Conservation (phyloP, 2,797 vertebrate genomes). For the Anguilla marmorata region DNA sequence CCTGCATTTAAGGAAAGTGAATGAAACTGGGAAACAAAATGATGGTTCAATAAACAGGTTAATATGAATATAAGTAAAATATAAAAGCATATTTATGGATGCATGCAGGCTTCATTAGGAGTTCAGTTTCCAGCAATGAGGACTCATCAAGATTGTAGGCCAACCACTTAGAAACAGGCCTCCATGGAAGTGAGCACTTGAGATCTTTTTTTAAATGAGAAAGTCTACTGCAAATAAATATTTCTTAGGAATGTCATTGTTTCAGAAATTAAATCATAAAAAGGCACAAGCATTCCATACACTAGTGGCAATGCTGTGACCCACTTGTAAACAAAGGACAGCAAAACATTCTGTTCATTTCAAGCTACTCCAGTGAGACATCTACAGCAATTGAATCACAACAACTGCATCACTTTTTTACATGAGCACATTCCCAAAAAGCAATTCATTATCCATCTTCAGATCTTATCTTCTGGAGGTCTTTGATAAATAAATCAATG, state of each 20-base stretch:
- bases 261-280: neutral
- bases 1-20: neutral
- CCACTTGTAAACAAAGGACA: neutral
- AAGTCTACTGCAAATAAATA: neutral
- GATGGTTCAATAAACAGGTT: neutral
- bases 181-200: neutral
- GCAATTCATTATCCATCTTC: neutral
- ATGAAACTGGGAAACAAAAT: neutral
- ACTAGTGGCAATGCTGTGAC: neutral
- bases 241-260: neutral
- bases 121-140: neutral
- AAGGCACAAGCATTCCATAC: neutral
- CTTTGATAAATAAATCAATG: conserved; percentile 1
- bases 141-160: neutral
- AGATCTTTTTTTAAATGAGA: neutral
- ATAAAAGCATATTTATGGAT: neutral
- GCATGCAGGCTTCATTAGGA: neutral
- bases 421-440: neutral
- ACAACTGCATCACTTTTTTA: neutral
- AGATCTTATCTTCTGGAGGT: neutral
- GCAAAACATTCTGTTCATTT: neutral
- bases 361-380: neutral
- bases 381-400: neutral
- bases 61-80: neutral
- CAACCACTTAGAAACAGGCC: neutral